These are phyloP conservation scores for Nycticebus coucang DNA, from an alignment of 2,113 vertebrate species.

Conservation along the genomic window DNA sequence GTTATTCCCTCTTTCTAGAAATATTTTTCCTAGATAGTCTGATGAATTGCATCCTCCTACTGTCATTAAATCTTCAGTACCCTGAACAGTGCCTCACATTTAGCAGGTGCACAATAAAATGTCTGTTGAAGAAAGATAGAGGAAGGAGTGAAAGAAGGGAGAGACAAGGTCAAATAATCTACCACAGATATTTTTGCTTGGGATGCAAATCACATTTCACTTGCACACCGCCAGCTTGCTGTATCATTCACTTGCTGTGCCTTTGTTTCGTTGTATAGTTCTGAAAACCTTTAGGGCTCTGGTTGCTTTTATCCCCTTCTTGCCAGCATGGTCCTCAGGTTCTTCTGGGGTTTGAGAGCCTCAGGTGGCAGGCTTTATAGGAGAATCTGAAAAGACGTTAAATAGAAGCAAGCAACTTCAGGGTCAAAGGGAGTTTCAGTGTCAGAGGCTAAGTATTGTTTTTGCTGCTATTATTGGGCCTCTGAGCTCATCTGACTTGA, in stretches of 20 bases:
- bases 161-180: background rate
- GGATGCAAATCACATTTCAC: background rate
- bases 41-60: background rate
- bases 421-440: background rate
- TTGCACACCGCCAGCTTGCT: background rate
- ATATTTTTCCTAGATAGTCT: background rate
- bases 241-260: background rate
- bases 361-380: background rate
- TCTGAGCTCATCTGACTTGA: background rate
- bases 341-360: background rate
- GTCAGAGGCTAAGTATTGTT: background rate
- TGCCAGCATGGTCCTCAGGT: background rate
- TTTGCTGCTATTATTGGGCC: background rate
- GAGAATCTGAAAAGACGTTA: background rate
- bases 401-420: background rate
- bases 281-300: background rate
- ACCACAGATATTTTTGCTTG: background rate
- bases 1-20: background rate
- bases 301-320: background rate
- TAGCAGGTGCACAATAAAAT: background rate
- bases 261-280: background rate
- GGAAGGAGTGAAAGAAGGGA: background rate
- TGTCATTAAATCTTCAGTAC: background rate
- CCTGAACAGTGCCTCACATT: background rate
- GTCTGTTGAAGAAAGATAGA: background rate